Conservation (phyloP, 2,797 vertebrate species). For the Chelmon rostratus region DNA sequence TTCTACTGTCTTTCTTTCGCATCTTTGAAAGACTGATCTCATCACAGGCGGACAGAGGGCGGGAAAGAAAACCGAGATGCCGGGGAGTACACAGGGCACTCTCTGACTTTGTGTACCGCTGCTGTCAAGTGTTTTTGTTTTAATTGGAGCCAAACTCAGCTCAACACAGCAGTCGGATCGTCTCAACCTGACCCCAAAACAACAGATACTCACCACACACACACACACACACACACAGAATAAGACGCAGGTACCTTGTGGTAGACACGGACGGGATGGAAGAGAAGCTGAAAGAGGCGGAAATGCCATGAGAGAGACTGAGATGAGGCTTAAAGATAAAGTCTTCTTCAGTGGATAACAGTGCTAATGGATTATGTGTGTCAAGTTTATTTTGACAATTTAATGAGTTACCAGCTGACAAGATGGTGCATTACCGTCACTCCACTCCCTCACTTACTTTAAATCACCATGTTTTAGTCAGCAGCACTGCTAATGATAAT, state of each 20-base stretch:
- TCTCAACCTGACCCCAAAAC: slow-evolving; percentile 65
- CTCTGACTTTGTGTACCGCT: slow-evolving; percentile 57
- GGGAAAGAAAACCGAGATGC: slow-evolving; percentile 20
- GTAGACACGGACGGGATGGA: background rate
- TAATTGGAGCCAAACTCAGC: slow-evolving; percentile 71
- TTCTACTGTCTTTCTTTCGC: slow-evolving; percentile 7
- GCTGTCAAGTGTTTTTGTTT: slow-evolving; percentile 70
- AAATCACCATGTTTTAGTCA: background rate
- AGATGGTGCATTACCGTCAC: background rate
- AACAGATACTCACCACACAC: slow-evolving; percentile 43
- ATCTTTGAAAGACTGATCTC: slow-evolving; percentile 47
- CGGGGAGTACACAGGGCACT: slow-evolving; percentile 17
- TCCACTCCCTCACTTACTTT: background rate
- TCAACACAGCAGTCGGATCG: slow-evolving; percentile 57
- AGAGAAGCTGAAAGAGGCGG: slow-evolving; percentile 20
- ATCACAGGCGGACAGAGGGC: slow-evolving; percentile 26
- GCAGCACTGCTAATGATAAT: background rate
- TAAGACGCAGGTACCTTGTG: background rate
- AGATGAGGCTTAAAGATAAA: background rate
- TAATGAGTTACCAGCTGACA: background rate
- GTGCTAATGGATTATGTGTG: no score
- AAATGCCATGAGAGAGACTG: background rate
- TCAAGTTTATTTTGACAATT: background rate
- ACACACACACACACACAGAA: background rate
- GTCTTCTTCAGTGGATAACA: background rate